These are phyloP conservation scores for Apis florea DNA, from an alignment of 1,140 invertebrate genomes.

Conservation along the genomic window DNA sequence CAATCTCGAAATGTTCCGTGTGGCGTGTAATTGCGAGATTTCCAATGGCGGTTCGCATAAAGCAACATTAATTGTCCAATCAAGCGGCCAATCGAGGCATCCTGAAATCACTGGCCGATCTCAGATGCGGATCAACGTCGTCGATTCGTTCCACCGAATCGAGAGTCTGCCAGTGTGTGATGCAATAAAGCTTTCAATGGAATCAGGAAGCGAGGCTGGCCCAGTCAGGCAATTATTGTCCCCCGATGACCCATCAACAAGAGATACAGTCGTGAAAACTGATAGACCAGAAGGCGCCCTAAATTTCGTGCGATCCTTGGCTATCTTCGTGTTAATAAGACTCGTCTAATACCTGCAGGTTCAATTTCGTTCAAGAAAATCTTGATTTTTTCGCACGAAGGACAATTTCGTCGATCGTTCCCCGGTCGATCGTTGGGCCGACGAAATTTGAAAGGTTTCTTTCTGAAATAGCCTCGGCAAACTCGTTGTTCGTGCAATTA, in stretches of 20 bases:
- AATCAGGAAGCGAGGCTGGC: conserved; percentile 15
- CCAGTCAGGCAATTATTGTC: conserved; percentile 66
- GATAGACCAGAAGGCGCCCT: conserved; percentile 37
- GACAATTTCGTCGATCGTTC: background rate
- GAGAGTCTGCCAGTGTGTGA: conserved; percentile 3
- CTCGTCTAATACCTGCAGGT: conserved; percentile 33
- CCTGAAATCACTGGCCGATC: background rate
- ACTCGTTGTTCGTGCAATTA: background rate
- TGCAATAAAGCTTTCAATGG: conserved; percentile 55
- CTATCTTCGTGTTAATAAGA: conserved; percentile 53
- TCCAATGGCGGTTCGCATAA: background rate
- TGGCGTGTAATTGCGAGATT: background rate
- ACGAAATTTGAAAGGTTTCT: background rate
- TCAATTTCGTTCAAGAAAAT: conserved; percentile 43
- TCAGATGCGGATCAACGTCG: conserved; percentile 28
- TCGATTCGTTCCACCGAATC: conserved; percentile 28
- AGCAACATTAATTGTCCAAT: background rate
- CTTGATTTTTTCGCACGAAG: conserved; percentile 2
- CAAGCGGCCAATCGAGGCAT: background rate
- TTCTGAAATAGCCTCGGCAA: background rate
- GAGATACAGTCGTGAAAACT: conserved; percentile 57
- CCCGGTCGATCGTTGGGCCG: background rate
- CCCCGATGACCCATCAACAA: conserved; percentile 65
- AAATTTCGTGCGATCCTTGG: conserved; percentile 49
- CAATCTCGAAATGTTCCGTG: background rate